Evolutionary conservation across 1,140 invertebrate genomes (phyloP), one percentile per base, ranked within the genome.

Genomic region (Cydia strobilella): DNA sequence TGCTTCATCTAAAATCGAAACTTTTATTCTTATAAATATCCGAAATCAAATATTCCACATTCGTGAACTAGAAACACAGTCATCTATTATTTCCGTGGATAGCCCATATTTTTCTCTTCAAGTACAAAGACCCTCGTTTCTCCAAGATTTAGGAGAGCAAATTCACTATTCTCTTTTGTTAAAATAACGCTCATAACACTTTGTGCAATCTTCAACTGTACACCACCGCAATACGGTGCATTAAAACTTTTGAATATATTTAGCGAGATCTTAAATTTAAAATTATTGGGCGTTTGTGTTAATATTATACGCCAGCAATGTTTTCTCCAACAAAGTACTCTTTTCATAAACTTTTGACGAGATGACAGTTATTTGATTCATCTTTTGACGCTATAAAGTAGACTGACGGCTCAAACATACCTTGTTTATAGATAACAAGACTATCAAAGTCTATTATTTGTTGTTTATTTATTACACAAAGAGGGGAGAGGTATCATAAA

Each of bases 61-160:
- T 59, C 20, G n/a, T 59, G 20, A 23, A 59, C 18, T 23, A 59
- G 20, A 23, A 59, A 59, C 54, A 23, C 9, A 59, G 18, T 23
- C 20, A 59, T 59, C 20, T 59, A 59, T 59, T 59, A 59, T 72
- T 72, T 72, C 39, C 42, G 31, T 48, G 27, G 75, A 63, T 81
- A 74, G 75, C 18, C 54, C 71, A 76, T 73, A 83, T 83, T 79
- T 80, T 76, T 81, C 77, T 80, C 76, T 76, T 73, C 72, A 74
- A 65, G 69, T 54, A 74, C 27, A 51, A 75, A 77, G 48, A 76
- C 79, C 76, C 74, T 75, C 75, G 75, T 79, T 82, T 76, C 75
- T 77, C 77, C 74, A 72, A 79, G 77, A 82, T 84, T 81, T 84
- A 82, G 65, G 78, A 66, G 71, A 80, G 72, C 73, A 78, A 81